phyloP scores from a whole-genome alignment of 2,888 invertebrate genomes.

The Leucozona laternaria region DNA sequence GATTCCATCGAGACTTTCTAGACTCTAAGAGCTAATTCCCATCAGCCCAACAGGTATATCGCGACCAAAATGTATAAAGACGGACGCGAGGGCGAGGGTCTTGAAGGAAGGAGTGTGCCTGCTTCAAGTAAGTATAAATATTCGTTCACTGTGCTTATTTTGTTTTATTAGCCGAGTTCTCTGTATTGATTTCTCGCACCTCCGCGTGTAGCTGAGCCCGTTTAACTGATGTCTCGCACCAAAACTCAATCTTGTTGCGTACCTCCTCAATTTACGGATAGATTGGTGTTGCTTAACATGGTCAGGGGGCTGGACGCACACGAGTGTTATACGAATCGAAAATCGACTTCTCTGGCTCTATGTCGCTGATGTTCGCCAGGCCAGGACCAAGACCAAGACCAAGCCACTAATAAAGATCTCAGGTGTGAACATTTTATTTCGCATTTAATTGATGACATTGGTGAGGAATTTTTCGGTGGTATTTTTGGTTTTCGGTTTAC shows the following conservation, averaged over 20 bases:
- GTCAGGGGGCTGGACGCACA: conserved; percentile 63
- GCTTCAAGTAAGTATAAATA: conserved; percentile 20
- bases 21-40: conserved; percentile 60
- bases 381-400: conserved; percentile 4
- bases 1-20: conserved; percentile 63
- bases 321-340: conserved; percentile 51
- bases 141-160: conserved; percentile 38
- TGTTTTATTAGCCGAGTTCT: conserved; percentile 62
- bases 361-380: conserved; percentile 25
- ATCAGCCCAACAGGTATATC: conserved; percentile 51
- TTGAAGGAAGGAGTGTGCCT: conserved; percentile 38
- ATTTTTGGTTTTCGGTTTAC: conserved; percentile 78
- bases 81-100: not conserved
- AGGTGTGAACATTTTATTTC: conserved; percentile 81
- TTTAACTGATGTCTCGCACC: conserved; percentile 44
- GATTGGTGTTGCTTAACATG: conserved; percentile 52
- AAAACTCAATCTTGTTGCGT: conserved; percentile 71
- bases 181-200: conserved; percentile 70
- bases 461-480: conserved; percentile 82
- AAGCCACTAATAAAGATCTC: conserved; percentile 83
- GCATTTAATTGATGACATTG: conserved; percentile 83
- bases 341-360: conserved; percentile 48
- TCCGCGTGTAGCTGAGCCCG: conserved; percentile 43
- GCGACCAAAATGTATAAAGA: conserved; percentile 37
- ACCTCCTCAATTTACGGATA: conserved; percentile 68